Conservation (phyloP, 2,113 vertebrate species). For the Bostrychus sinensis region DNA sequence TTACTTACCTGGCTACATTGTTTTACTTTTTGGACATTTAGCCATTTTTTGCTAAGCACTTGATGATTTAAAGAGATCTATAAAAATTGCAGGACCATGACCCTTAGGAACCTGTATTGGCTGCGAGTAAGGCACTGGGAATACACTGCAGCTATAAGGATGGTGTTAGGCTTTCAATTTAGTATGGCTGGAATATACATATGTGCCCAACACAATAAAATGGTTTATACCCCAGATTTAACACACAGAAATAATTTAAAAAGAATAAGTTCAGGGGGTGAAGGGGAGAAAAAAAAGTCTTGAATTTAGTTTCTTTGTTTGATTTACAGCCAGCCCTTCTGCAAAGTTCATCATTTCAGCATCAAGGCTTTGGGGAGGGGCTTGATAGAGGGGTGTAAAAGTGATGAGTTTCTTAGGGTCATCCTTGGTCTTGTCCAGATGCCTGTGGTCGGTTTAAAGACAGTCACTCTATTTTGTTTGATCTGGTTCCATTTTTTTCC, state of each 20-base stretch:
- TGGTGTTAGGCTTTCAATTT: constrained; percentile 53
- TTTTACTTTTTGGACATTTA: constrained; percentile 71
- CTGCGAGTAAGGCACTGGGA: constrained; percentile 34
- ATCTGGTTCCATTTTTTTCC: constrained; percentile 18
- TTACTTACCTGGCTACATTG: constrained; percentile 75
- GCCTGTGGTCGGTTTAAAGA: constrained; percentile 34
- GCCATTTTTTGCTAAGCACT: constrained; percentile 71
- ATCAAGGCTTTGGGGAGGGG: constrained; percentile 19
- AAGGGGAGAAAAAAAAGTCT: constrained; percentile 3
- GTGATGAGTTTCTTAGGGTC: constrained; percentile 65
- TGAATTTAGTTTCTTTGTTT: constrained; percentile 18
- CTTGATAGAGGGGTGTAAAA: constrained; percentile 44
- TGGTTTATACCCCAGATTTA: constrained; percentile 47
- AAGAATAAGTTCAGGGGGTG: constrained; percentile 27
- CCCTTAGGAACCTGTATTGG: constrained; percentile 57
- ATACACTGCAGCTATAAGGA: constrained; percentile 33
- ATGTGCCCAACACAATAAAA: constrained; percentile 48
- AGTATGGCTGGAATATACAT: constrained; percentile 41
- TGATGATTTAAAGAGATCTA: constrained; percentile 79
- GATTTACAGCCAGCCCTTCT: constrained; percentile 57
- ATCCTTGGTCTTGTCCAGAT: constrained; percentile 42
- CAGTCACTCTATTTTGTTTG: constrained; percentile 30
- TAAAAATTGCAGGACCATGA: constrained; percentile 68
- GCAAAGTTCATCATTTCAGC: constrained; percentile 62
- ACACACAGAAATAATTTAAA: constrained; percentile 52